Percentiles rank a stretch among this genome's conserved stretches.
Evolutionary conservation across 2,113 vertebrate species (phyloP).

Genomic region (Capra hircus): DNA sequence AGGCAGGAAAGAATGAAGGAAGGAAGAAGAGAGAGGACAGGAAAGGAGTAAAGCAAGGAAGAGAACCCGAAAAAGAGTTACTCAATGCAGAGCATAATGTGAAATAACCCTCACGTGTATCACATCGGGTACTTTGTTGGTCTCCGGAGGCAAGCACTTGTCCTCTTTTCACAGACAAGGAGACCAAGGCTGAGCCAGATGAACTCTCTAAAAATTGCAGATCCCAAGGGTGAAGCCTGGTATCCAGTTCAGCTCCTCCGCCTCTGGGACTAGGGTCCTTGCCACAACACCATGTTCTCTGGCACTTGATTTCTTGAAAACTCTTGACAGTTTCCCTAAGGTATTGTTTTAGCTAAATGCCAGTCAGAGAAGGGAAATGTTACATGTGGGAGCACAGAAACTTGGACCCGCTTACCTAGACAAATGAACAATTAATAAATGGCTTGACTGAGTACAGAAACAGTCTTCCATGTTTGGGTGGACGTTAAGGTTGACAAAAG

Average conservation of each 20-base stretch:
- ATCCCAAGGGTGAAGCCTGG: not conserved
- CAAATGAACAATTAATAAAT: not conserved
- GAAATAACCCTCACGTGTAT: not conserved
- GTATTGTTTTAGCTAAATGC: not conserved
- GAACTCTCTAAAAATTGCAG: not conserved
- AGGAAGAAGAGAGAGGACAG: not conserved
- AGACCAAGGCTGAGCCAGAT: not conserved
- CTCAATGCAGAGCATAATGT: not conserved
- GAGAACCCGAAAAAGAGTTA: not conserved
- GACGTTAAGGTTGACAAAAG: not conserved
- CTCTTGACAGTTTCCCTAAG: not conserved
- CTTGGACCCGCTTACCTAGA: not conserved
- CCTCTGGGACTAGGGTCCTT: not conserved
- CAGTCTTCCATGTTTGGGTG: not conserved
- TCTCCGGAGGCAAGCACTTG: not conserved
- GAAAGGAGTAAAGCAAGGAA: not conserved
- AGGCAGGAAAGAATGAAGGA: not conserved
- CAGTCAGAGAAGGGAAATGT: not conserved
- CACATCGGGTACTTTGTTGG: not conserved
- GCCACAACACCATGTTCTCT: not conserved
- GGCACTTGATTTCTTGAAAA: not conserved
- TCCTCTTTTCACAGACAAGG: not conserved
- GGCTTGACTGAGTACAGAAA: not conserved
- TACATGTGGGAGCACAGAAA: not conserved
- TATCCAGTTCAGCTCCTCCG: not conserved